A percentile compares a stretch with the other conserved stretches of the same genome.
phyloP scores from a whole-genome alignment of 2,888 invertebrate genomes.

The Pristionchus arcanus region DNA sequence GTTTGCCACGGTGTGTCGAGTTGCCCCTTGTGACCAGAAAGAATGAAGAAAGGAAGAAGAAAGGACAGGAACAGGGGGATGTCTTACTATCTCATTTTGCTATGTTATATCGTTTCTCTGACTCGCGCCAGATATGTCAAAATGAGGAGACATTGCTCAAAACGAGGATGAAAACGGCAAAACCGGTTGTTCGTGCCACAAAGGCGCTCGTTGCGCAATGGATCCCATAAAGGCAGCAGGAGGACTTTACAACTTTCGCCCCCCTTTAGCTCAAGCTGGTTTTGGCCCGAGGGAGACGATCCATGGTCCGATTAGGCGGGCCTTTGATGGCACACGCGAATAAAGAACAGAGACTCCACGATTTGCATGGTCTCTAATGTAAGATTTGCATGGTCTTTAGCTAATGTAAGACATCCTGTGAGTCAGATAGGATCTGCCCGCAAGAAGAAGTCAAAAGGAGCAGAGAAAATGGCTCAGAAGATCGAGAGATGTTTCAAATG shows the following conservation, averaged over 20 bases:
- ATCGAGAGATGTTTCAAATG: not conserved
- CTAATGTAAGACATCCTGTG: not conserved
- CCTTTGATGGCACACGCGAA: too few species aligned
- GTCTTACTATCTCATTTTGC: not conserved
- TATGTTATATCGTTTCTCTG: not conserved
- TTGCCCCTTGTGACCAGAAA: not conserved
- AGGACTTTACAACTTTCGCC: constrained; percentile 28
- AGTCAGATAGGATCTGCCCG: not conserved
- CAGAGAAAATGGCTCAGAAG: not conserved
- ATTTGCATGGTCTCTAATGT: too few species aligned
- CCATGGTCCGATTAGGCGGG: too few species aligned
- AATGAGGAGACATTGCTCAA: not conserved
- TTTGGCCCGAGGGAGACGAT: not conserved
- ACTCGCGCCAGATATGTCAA: not conserved
- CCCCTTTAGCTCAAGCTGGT: too few species aligned
- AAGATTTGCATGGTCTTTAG: not conserved
- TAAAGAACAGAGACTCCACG: not conserved
- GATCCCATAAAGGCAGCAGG: constrained; percentile 18
- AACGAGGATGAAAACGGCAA: not conserved
- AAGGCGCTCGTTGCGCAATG: not conserved
- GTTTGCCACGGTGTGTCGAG: constrained; percentile 16
- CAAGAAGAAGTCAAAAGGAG: not conserved
- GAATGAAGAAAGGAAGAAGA: not conserved
- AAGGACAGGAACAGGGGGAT: not conserved
- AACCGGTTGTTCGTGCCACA: not conserved